phyloP scores from a whole-genome alignment of 2,797 vertebrate species.

The Neomorphus geoffroyi region DNA sequence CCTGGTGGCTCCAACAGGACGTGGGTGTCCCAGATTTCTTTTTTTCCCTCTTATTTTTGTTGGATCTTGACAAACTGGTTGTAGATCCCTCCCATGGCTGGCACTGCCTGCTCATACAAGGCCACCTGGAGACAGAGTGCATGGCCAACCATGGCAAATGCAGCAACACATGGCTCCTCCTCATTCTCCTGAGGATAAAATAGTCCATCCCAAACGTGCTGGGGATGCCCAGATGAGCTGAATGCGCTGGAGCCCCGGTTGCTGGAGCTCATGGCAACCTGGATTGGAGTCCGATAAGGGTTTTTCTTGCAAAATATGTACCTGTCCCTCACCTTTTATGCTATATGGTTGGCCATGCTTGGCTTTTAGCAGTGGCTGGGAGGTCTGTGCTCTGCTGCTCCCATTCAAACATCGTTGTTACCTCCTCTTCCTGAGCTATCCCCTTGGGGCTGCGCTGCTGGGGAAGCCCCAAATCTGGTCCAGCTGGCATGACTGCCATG shows the following conservation, averaged over 20 bases:
- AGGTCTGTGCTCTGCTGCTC: not conserved
- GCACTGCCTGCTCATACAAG: not conserved
- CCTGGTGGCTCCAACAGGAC: not conserved
- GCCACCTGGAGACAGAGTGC: not conserved
- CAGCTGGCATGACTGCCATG: fast-evolving
- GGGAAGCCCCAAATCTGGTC: not conserved
- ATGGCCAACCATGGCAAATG: not conserved
- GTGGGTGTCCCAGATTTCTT: not conserved
- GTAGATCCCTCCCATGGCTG: not conserved
- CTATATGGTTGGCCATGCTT: not conserved
- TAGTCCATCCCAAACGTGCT: not conserved
- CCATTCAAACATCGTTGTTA: fast-evolving
- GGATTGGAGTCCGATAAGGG: fast-evolving
- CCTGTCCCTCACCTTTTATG: fast-evolving
- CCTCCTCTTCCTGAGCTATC: not conserved
- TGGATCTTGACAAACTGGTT: not conserved
- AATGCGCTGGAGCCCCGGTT: fast-evolving
- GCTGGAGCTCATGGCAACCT: not conserved
- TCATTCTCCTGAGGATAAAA: not conserved
- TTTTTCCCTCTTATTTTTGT: not conserved
- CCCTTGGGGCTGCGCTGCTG: fast-evolving
- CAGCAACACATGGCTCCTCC: fast-evolving
- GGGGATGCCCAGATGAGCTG: not conserved
- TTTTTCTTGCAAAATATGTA: not conserved
- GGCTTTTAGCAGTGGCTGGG: fast-evolving